phyloP scores from a whole-genome alignment of 2,888 invertebrate genomes.

The Drosophila affinis region DNA sequence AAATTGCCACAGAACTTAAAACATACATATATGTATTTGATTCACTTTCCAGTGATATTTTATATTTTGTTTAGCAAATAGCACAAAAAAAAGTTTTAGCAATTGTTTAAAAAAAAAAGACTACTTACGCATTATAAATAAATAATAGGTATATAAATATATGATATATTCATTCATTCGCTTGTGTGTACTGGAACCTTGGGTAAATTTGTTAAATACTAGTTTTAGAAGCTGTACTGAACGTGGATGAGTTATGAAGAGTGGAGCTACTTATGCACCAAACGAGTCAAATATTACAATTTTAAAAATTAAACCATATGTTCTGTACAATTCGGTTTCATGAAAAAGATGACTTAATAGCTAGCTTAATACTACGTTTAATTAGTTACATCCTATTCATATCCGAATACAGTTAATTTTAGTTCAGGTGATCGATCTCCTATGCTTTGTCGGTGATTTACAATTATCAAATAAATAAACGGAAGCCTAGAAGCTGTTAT shows the following conservation, averaged over 20 bases:
- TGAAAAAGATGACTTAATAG: background rate
- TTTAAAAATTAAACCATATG: background rate
- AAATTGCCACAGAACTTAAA: background rate
- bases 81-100: constrained; percentile 47
- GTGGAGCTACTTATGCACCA: too few relatives aligned
- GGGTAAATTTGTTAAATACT: background rate
- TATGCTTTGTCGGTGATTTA: background rate
- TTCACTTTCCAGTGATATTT: constrained; percentile 68
- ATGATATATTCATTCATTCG: background rate
- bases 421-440: background rate
- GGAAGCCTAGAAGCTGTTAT: background rate
- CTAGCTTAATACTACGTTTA: background rate
- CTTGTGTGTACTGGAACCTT: background rate
- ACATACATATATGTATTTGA: too few relatives aligned
- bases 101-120: constrained; percentile 47
- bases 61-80: constrained; percentile 64
- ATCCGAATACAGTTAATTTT: background rate
- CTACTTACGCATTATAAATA: constrained; percentile 17
- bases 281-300: background rate
- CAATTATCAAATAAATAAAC: background rate
- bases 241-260: background rate
- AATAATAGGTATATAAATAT: background rate
- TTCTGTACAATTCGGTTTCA: background rate
- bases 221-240: background rate
- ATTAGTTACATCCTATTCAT: background rate